Conservation (phyloP, 2,888 invertebrate species). For the Sturmia bella region DNA sequence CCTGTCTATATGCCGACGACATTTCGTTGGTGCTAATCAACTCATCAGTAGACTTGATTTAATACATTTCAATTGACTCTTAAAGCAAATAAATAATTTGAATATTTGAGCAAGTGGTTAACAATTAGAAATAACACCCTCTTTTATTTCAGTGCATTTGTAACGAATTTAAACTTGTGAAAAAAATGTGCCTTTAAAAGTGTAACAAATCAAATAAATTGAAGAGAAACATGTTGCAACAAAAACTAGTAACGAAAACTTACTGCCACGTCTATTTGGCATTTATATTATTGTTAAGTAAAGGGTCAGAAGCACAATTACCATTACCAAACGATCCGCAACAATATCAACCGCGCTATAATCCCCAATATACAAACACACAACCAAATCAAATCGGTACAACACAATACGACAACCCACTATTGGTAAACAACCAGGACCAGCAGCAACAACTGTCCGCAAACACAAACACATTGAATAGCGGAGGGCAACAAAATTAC, state of each 20-base stretch:
- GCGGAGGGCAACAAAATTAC: slow-evolving; percentile 66
- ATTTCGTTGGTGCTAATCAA: too few relatives aligned
- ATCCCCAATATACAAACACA: slow-evolving; percentile 77
- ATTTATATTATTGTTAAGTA: slow-evolving; percentile 43
- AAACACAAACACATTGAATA: slow-evolving; percentile 66
- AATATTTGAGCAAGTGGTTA: too few relatives aligned
- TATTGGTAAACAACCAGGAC: slow-evolving; percentile 74
- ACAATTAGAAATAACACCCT: not conserved
- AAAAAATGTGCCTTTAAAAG: slow-evolving; percentile 61
- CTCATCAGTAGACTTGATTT: too few relatives aligned
- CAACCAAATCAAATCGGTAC: slow-evolving; percentile 73
- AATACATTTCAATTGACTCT: too few relatives aligned
- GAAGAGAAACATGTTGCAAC: slow-evolving; percentile 6
- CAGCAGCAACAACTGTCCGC: slow-evolving; percentile 71
- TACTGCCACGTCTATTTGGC: slow-evolving; percentile 20
- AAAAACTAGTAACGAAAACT: not conserved
- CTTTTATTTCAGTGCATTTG: slow-evolving; percentile 28
- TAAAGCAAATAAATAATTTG: too few relatives aligned
- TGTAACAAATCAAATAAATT: slow-evolving; percentile 27
- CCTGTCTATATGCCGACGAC: too few relatives aligned
- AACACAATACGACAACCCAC: slow-evolving; percentile 76
- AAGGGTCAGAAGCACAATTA: slow-evolving; percentile 63
- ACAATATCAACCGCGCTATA: slow-evolving; percentile 78
- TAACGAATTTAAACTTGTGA: slow-evolving; percentile 48
- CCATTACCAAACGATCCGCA: slow-evolving; percentile 69